Conservation (phyloP, 2,113 vertebrate genomes). For the Seriola rivoliana region DNA sequence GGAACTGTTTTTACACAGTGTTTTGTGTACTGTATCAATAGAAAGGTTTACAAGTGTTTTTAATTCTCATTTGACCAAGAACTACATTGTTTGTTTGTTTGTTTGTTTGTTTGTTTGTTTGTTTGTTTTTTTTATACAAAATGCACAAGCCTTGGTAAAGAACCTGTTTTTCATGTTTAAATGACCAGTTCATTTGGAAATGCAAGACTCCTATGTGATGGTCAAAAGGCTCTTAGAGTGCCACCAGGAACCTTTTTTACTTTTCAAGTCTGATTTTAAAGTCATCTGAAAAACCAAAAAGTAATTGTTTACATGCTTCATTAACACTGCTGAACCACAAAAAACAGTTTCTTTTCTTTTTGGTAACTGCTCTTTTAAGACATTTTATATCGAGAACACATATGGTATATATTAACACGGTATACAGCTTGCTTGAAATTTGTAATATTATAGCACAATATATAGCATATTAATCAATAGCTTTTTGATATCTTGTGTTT, state of each 20-base stretch:
- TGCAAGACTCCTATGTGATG: neutral
- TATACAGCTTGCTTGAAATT: conserved; percentile 44
- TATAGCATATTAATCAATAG: conserved; percentile 62
- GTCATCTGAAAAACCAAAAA: conserved; percentile 40
- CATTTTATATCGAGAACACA: conserved; percentile 35
- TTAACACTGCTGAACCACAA: conserved; percentile 48
- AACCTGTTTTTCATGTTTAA: neutral
- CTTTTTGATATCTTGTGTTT: conserved; percentile 31
- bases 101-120: neutral
- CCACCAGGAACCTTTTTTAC: conserved; percentile 4
- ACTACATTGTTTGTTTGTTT: neutral
- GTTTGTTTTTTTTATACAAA: conserved; percentile 19
- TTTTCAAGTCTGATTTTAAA: neutral
- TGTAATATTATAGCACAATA: conserved; percentile 39
- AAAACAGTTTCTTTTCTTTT: neutral
- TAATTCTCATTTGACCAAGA: conserved; percentile 31
- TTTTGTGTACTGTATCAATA: conserved; percentile 60
- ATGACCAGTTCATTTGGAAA: conserved; percentile 4
- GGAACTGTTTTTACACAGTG: conserved; percentile 51
- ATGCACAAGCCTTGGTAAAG: conserved; percentile 48
- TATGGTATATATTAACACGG: conserved; percentile 51
- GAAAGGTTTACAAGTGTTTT: conserved; percentile 67
- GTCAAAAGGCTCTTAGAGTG: conserved; percentile 18
- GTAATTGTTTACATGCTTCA: conserved; percentile 69
- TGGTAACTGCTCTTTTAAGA: conserved; percentile 34